Conservation (phyloP, 2,888 invertebrate species). For the Ernsta delagoae region DNA sequence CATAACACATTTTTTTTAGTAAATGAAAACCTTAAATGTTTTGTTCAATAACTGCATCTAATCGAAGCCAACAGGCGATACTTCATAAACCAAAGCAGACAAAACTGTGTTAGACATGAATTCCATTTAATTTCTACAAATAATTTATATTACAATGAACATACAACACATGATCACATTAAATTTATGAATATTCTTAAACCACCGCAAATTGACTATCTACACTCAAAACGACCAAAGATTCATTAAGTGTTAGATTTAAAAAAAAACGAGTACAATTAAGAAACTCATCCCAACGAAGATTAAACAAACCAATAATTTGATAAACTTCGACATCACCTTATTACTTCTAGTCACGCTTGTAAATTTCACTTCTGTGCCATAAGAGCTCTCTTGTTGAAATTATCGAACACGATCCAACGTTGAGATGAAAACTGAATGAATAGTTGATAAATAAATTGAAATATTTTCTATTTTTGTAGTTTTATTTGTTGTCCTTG, state of each 20-base stretch:
- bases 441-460: slow-evolving; percentile 30
- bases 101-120: slow-evolving; percentile 55
- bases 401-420: slow-evolving; percentile 51
- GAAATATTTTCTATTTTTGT: slow-evolving; percentile 45
- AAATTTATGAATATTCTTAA: too few relatives aligned
- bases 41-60: slow-evolving; percentile 28
- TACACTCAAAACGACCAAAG: slow-evolving; percentile 80
- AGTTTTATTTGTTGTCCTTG: slow-evolving; percentile 46
- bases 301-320: slow-evolving; percentile 22
- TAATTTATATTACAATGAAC: slow-evolving; percentile 10
- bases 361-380: slow-evolving; percentile 61
- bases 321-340: slow-evolving; percentile 51
- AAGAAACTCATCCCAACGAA: slow-evolving; percentile 43
- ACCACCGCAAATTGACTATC: slow-evolving; percentile 51
- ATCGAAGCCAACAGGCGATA: slow-evolving; percentile 51
- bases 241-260: slow-evolving; percentile 59
- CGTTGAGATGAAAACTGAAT: slow-evolving; percentile 37
- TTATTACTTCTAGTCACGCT: slow-evolving; percentile 66
- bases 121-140: slow-evolving; percentile 48
- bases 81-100: slow-evolving; percentile 69
- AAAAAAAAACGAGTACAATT: slow-evolving; percentile 40
- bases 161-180: not conserved
- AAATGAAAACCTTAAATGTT: not conserved
- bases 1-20: too few relatives aligned
- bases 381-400: slow-evolving; percentile 65